Evolutionary conservation across 2,888 invertebrate species (phyloP), one percentile per base, ranked within the genome.

Genomic region (Drosophila tripunctata): DNA sequence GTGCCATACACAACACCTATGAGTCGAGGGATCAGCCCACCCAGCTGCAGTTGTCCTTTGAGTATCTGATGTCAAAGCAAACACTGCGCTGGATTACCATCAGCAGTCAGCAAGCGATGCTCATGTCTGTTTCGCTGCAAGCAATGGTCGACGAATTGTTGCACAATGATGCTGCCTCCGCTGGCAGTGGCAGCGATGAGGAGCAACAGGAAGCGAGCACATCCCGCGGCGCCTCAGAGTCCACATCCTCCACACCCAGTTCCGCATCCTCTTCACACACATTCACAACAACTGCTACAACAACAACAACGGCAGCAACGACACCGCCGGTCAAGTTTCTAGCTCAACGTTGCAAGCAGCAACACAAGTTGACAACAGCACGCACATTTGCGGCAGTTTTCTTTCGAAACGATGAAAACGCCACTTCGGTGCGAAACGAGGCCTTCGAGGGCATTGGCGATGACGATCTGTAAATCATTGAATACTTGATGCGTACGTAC

Each of bases 401-500:
- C 22, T 95, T 95, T 90, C 95, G 94, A 84, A 92, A 93, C 63
- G 93, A 93, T 85, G 72, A 60, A 3, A 65, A 45, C 2, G 47
- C 52, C 0, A 47, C 79, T 7, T 94, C 95, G 72, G 95, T 96
- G 66, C 97, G 97, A 4, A 98, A 97, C 92, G 96, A 96, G 91
- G 97, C 98, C 17, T 99, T 98, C 90, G 97, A 97, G 91, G 97
- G 96, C 47, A 98, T 99, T 77, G 97, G 98, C 3, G 98, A 99
- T 89, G 98, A 98, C 84, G 98, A 98, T 92, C 93, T 96, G 85
- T 96, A 93, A 93, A 22, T 48, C 6, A 12, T 27, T 8, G 14
- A n/a, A n/a, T 22, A 21, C 21, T 27, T 27, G 17, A 30, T 48
- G n/a, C n/a, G 36, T 62, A 36, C 33, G 55, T 54, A 61, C 31